phyloP scores from a whole-genome alignment of 1,140 invertebrate genomes.

The Eriocheir sinensis region DNA sequence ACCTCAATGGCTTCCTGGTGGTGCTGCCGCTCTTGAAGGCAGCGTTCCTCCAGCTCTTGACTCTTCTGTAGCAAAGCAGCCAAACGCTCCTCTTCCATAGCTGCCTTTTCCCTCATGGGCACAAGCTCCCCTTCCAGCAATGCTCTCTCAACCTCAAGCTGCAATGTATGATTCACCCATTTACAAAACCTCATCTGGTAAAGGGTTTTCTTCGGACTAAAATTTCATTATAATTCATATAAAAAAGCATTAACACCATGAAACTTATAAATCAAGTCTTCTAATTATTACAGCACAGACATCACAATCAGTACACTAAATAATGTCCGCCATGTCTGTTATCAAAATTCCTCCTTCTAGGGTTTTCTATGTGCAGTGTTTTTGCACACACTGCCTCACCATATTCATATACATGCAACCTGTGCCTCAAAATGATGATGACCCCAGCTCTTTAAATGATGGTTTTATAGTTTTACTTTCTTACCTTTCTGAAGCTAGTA shows the following conservation, averaged over 20 bases:
- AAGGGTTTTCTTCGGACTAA: background rate
- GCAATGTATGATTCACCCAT: background rate
- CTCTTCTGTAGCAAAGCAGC: conserved; percentile 44
- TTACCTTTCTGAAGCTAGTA: too few relatives aligned
- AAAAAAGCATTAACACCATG: background rate
- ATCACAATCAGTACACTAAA: background rate
- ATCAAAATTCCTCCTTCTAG: too few relatives aligned
- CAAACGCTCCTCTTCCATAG: conserved; percentile 41
- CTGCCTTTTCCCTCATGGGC: conserved; percentile 51
- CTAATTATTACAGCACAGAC: background rate
- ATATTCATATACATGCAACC: too few relatives aligned
- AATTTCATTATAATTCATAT: too few relatives aligned
- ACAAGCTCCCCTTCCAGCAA: conserved; percentile 60
- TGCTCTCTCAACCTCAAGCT: conserved; percentile 67
- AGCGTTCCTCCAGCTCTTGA: conserved; percentile 60
- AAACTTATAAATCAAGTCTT: too few relatives aligned
- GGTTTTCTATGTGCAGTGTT: too few relatives aligned
- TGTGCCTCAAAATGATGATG: too few relatives aligned
- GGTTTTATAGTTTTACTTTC: too few relatives aligned
- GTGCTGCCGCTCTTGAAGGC: conserved; percentile 51
- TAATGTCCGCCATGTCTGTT: too few relatives aligned
- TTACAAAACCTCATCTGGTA: background rate
- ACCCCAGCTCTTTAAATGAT: too few relatives aligned
- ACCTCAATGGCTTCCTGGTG: conserved; percentile 71
- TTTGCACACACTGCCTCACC: too few relatives aligned